A percentile compares a stretch with the other conserved stretches of the same genome.
phyloP scores from a whole-genome alignment of 2,888 invertebrate species.

The Andrena haemorrhoa region DNA sequence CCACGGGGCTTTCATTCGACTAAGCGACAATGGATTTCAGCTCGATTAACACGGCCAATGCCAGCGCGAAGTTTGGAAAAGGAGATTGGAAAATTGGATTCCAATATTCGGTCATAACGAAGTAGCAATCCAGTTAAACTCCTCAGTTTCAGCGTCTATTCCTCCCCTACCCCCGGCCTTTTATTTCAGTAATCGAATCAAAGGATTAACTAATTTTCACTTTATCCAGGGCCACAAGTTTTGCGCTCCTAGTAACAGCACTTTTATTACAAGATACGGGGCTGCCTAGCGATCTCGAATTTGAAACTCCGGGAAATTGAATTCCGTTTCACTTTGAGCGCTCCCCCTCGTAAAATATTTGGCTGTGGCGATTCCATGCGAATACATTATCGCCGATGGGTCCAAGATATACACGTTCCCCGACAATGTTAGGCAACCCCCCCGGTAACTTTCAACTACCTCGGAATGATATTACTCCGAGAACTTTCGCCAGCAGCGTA shows the following conservation, averaged over 20 bases:
- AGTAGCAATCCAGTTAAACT: background rate
- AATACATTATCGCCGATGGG: constrained; percentile 31
- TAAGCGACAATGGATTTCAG: background rate
- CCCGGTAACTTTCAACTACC: constrained; percentile 48
- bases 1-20: background rate
- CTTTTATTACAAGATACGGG: too few relatives aligned
- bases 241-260: too few relatives aligned
- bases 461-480: constrained; percentile 37
- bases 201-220: too few relatives aligned
- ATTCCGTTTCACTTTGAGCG: background rate
- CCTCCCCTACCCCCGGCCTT: too few relatives aligned
- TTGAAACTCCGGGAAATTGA: background rate
- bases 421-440: constrained; percentile 14
- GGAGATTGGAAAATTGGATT: background rate
- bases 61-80: background rate
- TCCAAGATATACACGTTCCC: constrained; percentile 7
- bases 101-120: background rate
- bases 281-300: background rate
- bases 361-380: background rate
- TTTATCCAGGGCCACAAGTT: too few relatives aligned
- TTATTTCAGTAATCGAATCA: too few relatives aligned
- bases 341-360: background rate
- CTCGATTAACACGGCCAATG: background rate
- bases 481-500: constrained; percentile 40
- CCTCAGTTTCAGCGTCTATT: background rate